Conservation (phyloP, 1,140 invertebrate species). For the Steinernema khuongi region DNA sequence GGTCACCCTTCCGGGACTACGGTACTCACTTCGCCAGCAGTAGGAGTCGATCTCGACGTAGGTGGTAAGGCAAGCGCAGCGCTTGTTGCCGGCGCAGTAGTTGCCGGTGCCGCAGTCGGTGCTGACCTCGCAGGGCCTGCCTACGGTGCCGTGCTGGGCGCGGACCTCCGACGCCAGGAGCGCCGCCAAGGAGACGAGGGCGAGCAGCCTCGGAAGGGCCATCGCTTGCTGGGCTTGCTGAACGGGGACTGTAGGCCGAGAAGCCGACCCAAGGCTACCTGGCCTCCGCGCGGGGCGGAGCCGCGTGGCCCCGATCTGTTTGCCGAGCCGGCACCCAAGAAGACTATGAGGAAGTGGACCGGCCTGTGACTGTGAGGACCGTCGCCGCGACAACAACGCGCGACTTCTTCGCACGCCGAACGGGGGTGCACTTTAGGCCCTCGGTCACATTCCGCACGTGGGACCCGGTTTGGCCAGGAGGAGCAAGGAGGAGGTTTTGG, state of each 20-base stretch:
- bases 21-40: constrained; percentile 55
- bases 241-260: neutral
- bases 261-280: constrained; percentile 1
- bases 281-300: constrained; percentile 1
- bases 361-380: neutral
- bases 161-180: neutral
- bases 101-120: constrained; percentile 58
- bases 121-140: constrained; percentile 51
- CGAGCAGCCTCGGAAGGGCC: constrained; percentile 7
- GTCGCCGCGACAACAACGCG: neutral
- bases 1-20: neutral
- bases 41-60: constrained; percentile 58
- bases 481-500: neutral
- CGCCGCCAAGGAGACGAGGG: constrained; percentile 28
- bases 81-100: constrained; percentile 58
- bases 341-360: constrained; percentile 8
- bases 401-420: no score
- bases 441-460: no score
- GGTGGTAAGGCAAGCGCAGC: constrained; percentile 57
- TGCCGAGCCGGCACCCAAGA: neutral
- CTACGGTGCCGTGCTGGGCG: constrained; percentile 53
- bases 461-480: neutral
- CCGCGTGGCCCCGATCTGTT: neutral
- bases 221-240: constrained; percentile 20
- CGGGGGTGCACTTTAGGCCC: no score